Base-by-base conservation (phyloP, 2,888 invertebrate species). In the Tolmerus cingulatus region DNA sequence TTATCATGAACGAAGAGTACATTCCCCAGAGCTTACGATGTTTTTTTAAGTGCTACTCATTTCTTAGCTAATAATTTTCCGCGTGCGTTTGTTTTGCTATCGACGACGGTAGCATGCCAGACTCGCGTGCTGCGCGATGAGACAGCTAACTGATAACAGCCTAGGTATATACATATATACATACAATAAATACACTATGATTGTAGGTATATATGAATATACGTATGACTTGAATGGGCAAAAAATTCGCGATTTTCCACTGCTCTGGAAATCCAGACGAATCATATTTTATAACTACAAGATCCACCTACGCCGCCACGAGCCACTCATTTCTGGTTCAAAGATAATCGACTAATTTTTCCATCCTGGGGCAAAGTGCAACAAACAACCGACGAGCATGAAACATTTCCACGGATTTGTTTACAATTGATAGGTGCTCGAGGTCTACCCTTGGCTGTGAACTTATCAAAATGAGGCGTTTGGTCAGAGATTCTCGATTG, bases 71-170 rank as follows among this genome's bases (percentile, higher is more conserved):
- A 66, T 66, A 66, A 66, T 14, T 78, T 40, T 43, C 78, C 40
- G 40, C 37, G 1, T 37, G 46, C 43, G 23, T 19, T 78, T 78
- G 78, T 43, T 78, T 43, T 37, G 37, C 12, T 40, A 78, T 78
- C 46, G 23, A 23, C 23, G 37, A 3, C 27, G 7, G 5, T 78
- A 34, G 16, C 78, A 78, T 43, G 37, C 37, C 78, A 43, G 23
- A 78, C 23, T 78, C 78, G 78, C 78, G 78, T 78, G 78, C 78
- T 78, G 46, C 23, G 40, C 78, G 40, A 23, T 16, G 19, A 66
- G 66, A 66, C 66, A 23, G 66, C 9, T 2, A 12, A 27, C 23
- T 66, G 66, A 66, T 66, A 66, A 66, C 27, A 16, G n/a, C n/a
- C n/a, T n/a, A n/a, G n/a, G n/a, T n/a, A 46, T 2, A 0, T 16